These are phyloP conservation scores for Tenebrio molitor DNA, from an alignment of 1,140 invertebrate species.

Conservation along the genomic window DNA sequence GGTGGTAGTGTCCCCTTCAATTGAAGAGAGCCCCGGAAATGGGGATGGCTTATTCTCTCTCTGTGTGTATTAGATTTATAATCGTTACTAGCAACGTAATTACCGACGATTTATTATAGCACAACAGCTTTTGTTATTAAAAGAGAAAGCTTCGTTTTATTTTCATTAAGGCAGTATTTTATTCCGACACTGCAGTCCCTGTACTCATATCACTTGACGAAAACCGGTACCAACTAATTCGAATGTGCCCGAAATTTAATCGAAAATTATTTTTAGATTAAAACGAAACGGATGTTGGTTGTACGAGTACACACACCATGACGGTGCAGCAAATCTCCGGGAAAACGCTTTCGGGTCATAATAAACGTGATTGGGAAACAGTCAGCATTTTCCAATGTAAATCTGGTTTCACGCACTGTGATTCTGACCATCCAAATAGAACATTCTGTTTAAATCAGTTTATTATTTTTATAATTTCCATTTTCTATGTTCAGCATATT, in stretches of 20 bases:
- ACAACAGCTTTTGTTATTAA: constrained; percentile 43
- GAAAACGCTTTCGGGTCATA: constrained; percentile 1
- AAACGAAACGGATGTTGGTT: not conserved
- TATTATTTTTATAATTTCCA: constrained; percentile 26
- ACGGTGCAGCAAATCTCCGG: constrained; percentile 7
- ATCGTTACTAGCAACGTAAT: constrained; percentile 44
- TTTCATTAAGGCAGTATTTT: constrained; percentile 29
- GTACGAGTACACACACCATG: constrained; percentile 1
- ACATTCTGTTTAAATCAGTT: constrained; percentile 8
- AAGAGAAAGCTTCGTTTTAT: constrained; percentile 41
- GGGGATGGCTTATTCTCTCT: constrained; percentile 15
- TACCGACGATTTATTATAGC: constrained; percentile 44
- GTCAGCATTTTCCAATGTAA: constrained; percentile 53
- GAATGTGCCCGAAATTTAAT: not conserved
- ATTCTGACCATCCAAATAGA: constrained; percentile 32
- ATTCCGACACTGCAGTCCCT: not conserved
- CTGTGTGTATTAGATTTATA: constrained; percentile 44
- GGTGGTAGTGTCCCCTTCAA: not conserved
- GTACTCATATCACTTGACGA: not conserved
- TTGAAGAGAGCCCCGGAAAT: constrained; percentile 6
- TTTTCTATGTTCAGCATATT: constrained; percentile 15
- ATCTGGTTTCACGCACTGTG: constrained; percentile 52
- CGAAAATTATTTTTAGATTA: constrained; percentile 38
- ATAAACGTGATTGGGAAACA: constrained; percentile 53
- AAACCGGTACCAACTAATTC: not conserved